Base-by-base conservation (phyloP, 1,140 invertebrate genomes). In the Drosophila equinoxialis region DNA sequence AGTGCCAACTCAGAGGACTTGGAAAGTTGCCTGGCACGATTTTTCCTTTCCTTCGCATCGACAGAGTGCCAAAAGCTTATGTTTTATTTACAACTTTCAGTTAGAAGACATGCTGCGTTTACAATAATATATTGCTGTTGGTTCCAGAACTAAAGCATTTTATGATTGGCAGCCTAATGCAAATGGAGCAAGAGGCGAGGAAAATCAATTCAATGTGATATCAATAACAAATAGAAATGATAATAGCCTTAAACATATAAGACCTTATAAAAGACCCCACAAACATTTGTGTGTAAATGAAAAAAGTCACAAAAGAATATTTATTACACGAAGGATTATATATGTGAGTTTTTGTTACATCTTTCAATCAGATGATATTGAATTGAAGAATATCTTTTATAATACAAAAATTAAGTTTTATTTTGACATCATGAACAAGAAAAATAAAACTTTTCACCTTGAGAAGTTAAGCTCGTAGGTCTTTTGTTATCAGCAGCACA, bases 71-170 rank as follows among this genome's bases (percentile, higher is more conserved):
- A 59, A 20, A 39, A 59, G 57, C 57, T 59, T 59, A 59, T 59
- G 57, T 59, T 59, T 59, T 59, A 59, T 59, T 59, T 59, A 59
- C 57, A 59, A 51, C 45, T 59, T 59, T 59, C 4, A 30, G 33
- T 37, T 20, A 39, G 57, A 39, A 33, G 35, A 35, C 57, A 58
- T 58, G 57, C 30, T 58, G 35, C 57, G 57, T 59, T 59, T 17
- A 37, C 55, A 35, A 20, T 58, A 17, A 35, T 23, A 13, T 17
- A 59, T 59, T 59, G 57, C 35, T 59, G 30, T 35, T 37, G 14
- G 33, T 39, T 8, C 13, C 4, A 13, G 54, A 5, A 35, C 13
- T 37, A 59, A 59, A 59, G 14, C 33, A 37, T 59, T 59, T 59
- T 59, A 59, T 59, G 57, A 59, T 59, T 59, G 33, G 35, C 45